Base-by-base conservation (phyloP, 2,113 vertebrate species). In the Progne subis region DNA sequence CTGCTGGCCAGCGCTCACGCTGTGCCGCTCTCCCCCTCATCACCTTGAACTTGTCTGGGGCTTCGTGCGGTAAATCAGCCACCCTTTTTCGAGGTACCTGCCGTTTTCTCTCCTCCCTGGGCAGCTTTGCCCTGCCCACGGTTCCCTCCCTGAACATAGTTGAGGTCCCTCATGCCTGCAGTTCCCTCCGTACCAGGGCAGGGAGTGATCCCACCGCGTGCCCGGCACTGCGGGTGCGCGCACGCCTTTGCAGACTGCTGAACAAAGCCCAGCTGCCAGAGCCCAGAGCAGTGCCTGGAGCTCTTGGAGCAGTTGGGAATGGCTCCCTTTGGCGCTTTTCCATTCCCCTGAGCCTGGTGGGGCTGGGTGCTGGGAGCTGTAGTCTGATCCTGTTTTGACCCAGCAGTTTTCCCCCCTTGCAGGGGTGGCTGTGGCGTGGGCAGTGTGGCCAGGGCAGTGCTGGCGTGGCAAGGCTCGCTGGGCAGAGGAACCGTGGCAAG, bases 21-120 rank as follows among this genome's bases (percentile, higher is more conserved):
- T 55, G 80, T 14, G 8, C 90, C 8, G 4, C 52, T 74, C 90
- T 88, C 81, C 87, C 34, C 90, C 11, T 12, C 83, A 41, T 94
- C 92, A 78, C 91, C 91, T 92, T 92, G 91, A 71, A 90, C 83
- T 91, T 31, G 83, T 34, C 82, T n/a, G 79, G 37, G 72, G 56
- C 80, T 49, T 93, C 11, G 0, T 28, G 5, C 83, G 14, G 68
- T 93, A 70, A 88, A 92, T 95, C 77, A 67, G 69, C 74, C 3
- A 0, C 60, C n/a, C 37, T 84, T 81, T 80, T 63, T 59, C 11
- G 7, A 44, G 60, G 77, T 25, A 6, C 46, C 61, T 49, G 9
- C 72, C 7, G 16, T 44, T 86, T 90, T 82, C 87, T 92, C 74
- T 53, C 46, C 57, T 67, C 60, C 56, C 31, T 4, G 19, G 37